phyloP scores from a whole-genome alignment of 2,113 vertebrate species.

The Sapayoa aenigma region DNA sequence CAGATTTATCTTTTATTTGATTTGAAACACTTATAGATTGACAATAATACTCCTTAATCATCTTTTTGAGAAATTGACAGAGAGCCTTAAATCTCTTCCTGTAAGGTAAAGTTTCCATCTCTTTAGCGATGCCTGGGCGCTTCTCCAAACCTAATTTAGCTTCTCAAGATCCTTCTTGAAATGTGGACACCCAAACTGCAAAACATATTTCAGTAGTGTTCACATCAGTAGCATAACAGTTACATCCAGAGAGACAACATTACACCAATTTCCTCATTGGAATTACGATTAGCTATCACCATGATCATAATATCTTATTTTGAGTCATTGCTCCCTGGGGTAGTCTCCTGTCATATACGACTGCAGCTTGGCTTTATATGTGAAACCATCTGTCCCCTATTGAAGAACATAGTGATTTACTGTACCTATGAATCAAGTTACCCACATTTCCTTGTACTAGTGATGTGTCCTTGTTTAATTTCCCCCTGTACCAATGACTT shows the following conservation, averaged over 20 bases:
- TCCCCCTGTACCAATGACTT: background rate
- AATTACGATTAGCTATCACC: background rate
- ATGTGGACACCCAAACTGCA: background rate
- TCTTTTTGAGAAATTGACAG: background rate
- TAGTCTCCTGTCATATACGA: background rate
- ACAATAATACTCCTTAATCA: background rate
- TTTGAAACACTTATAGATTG: background rate
- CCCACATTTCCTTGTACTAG: background rate
- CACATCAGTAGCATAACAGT: background rate
- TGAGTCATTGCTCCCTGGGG: background rate
- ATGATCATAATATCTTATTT: background rate
- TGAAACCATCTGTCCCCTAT: background rate
- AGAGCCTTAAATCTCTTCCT: background rate
- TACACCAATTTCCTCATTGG: background rate
- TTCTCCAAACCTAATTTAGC: background rate
- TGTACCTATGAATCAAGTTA: background rate
- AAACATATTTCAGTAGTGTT: background rate
- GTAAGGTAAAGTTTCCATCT: background rate
- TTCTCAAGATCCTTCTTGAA: background rate
- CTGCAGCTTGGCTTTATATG: background rate
- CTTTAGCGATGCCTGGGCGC: background rate
- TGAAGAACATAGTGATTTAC: background rate
- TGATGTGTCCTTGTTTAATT: background rate
- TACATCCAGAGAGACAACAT: background rate
- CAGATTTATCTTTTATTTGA: background rate